A percentile compares a stretch with the other conserved stretches of the same genome.
Conservation (phyloP, 1,140 invertebrate genomes). For the Dinothrombium tinctorium region DNA sequence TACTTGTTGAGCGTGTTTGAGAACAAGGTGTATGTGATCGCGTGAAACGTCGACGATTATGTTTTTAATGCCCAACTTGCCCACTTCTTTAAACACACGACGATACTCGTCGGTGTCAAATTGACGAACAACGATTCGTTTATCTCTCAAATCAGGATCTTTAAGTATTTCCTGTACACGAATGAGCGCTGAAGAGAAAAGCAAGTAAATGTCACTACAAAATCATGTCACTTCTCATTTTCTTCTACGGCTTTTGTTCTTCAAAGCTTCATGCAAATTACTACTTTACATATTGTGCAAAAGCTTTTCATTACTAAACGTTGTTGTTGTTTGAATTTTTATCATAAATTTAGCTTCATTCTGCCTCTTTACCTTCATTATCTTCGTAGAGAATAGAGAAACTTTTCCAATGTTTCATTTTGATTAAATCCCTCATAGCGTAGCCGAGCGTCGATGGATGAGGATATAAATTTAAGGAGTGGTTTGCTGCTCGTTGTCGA, state of each 20-base stretch:
- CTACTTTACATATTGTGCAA: too few relatives aligned
- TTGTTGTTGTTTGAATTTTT: too few relatives aligned
- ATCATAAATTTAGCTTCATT: too few relatives aligned
- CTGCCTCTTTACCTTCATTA: conserved; percentile 51
- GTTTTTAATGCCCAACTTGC: conserved; percentile 15
- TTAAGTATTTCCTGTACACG: conserved; percentile 75
- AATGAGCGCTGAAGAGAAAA: conserved; percentile 32
- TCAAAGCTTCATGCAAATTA: too few relatives aligned
- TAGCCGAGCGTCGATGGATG: conserved; percentile 65
- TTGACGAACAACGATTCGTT: conserved; percentile 30
- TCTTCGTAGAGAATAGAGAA: conserved; percentile 89
- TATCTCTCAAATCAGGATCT: conserved; percentile 44
- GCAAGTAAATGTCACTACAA: too few relatives aligned
- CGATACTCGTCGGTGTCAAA: conserved; percentile 21
- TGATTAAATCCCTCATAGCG: conserved; percentile 68
- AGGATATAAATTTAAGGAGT: conserved; percentile 76
- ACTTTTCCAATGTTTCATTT: conserved; percentile 67
- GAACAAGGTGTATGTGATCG: conserved; percentile 14
- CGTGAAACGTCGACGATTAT: conserved; percentile 17
- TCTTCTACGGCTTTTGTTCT: too few relatives aligned
- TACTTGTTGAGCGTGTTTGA: conserved; percentile 18
- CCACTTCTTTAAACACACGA: conserved; percentile 17
- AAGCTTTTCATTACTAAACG: too few relatives aligned
- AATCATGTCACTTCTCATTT: too few relatives aligned
- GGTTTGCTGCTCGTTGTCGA: conserved; percentile 44